These are phyloP conservation scores for Drosophila tristis DNA, from an alignment of 1,140 invertebrate species.

Conservation along the genomic window DNA sequence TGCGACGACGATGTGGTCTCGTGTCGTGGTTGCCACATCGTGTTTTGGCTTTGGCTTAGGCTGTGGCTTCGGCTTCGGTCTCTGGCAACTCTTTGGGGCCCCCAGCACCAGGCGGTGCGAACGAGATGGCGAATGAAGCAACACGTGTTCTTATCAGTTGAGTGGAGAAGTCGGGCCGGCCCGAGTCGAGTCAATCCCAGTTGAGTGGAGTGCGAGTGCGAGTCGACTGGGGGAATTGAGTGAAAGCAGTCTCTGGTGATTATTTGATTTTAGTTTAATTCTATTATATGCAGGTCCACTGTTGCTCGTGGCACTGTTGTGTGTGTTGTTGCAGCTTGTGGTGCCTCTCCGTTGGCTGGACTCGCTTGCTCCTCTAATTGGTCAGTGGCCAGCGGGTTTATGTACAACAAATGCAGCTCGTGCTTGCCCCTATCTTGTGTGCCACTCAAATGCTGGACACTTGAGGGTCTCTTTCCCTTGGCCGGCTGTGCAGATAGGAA, in stretches of 20 bases:
- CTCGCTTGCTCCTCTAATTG: conserved; percentile 58
- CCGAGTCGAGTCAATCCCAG: conserved; percentile 16
- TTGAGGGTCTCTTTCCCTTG: background rate
- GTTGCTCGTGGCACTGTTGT: conserved; percentile 19
- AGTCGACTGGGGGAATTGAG: conserved; percentile 21
- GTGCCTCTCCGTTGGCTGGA: conserved; percentile 30
- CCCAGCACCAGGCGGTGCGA: conserved; percentile 22
- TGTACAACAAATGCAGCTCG: conserved; percentile 43
- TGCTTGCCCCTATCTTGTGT: conserved; percentile 56
- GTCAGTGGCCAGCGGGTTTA: conserved; percentile 57
- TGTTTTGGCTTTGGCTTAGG: background rate
- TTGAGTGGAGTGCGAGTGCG: conserved; percentile 26
- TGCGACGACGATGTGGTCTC: conserved; percentile 4
- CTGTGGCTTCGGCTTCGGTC: background rate
- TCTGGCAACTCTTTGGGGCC: conserved; percentile 7
- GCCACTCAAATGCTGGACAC: background rate
- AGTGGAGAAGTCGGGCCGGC: conserved; percentile 15
- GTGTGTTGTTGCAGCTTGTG: conserved; percentile 24
- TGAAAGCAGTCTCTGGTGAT: conserved; percentile 10
- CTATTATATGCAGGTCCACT: conserved; percentile 68
- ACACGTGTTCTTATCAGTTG: conserved; percentile 81
- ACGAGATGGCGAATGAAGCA: conserved; percentile 58
- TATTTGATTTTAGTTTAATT: conserved; percentile 60
- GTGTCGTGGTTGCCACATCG: conserved; percentile 18
- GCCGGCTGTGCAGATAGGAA: no score